Evolutionary conservation across 53 echinoderm and acorn worm genomes (phyloP).

Genomic region (Pentamera pediparva): DNA sequence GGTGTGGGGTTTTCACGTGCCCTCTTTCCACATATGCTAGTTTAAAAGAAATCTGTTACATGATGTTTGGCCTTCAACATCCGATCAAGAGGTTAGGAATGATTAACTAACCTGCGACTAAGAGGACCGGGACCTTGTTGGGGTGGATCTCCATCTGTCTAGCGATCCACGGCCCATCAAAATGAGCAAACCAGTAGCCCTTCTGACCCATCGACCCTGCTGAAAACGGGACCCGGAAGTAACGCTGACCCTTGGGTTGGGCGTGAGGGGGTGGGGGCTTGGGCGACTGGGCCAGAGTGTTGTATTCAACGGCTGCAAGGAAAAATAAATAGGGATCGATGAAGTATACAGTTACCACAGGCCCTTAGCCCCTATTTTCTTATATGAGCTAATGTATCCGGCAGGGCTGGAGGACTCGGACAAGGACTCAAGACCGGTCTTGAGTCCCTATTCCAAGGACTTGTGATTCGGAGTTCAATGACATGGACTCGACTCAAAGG

Average conservation of each 20-base stretch:
- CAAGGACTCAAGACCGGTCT: too few species aligned
- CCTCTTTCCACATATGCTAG: too few species aligned
- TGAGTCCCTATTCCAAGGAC: too few species aligned
- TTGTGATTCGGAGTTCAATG: too few species aligned
- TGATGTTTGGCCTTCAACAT: too few species aligned
- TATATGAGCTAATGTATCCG: too few species aligned
- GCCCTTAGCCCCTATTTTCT: too few species aligned
- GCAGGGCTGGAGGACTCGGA: too few species aligned
- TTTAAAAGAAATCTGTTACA: too few species aligned
- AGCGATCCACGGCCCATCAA: slow-evolving; percentile 95
- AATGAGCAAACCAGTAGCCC: slow-evolving; percentile 97
- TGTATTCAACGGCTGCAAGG: slow-evolving; percentile 44
- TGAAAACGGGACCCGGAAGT: slow-evolving; percentile 80
- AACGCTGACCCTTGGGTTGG: slow-evolving; percentile 63
- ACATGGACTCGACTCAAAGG: too few species aligned
- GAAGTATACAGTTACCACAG: too few species aligned
- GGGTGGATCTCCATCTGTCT: slow-evolving; percentile 95
- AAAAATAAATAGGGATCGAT: not conserved
- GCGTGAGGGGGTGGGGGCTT: slow-evolving; percentile 39
- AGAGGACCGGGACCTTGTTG: slow-evolving; percentile 62
- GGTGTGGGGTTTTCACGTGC: too few species aligned
- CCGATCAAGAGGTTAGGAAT: not conserved
- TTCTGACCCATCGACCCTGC: slow-evolving; percentile 48
- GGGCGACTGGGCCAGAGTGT: slow-evolving; percentile 41
- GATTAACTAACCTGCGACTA: slow-evolving; percentile 74